Percentiles rank a stretch among this genome's conserved stretches.
These are phyloP conservation scores for Celastrina argiolus DNA, from an alignment of 2,888 invertebrate species.

Conservation along the genomic window DNA sequence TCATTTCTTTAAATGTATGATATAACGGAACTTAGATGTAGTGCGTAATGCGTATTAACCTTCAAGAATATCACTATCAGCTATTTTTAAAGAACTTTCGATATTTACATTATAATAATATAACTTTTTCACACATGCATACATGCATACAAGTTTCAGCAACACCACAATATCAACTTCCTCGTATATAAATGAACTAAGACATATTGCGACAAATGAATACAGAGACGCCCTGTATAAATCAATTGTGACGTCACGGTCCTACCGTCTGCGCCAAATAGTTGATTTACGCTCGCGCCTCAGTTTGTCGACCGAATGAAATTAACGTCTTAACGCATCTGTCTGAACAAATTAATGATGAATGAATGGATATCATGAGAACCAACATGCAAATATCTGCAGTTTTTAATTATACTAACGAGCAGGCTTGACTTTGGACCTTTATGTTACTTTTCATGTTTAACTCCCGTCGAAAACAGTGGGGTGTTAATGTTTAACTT, in stretches of 20 bases:
- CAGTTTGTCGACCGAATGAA: slow-evolving; percentile 47
- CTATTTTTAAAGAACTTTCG: no score
- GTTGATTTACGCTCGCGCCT: slow-evolving; percentile 59
- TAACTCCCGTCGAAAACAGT: no score
- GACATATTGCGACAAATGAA: slow-evolving; percentile 13
- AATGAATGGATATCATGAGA: slow-evolving; percentile 52
- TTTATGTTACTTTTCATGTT: not conserved
- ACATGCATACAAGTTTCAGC: not conserved
- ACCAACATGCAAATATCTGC: not conserved
- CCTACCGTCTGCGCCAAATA: slow-evolving; percentile 50
- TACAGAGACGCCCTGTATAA: slow-evolving; percentile 26
- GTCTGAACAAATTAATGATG: slow-evolving; percentile 50
- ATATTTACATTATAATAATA: no score
- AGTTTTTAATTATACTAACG: not conserved
- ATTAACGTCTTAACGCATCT: slow-evolving; percentile 61
- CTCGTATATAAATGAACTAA: not conserved
- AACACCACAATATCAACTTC: not conserved
- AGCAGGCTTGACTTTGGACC: not conserved
- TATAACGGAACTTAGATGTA: no score
- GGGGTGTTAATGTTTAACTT: no score
- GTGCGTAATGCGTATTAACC: no score
- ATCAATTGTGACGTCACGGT: slow-evolving; percentile 30
- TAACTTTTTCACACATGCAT: no score
- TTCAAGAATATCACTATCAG: no score
- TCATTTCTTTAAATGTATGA: no score